Evolutionary conservation across 2,888 invertebrate species (phyloP), one percentile per base, ranked within the genome.

Genomic region (Lobophora halterata): DNA sequence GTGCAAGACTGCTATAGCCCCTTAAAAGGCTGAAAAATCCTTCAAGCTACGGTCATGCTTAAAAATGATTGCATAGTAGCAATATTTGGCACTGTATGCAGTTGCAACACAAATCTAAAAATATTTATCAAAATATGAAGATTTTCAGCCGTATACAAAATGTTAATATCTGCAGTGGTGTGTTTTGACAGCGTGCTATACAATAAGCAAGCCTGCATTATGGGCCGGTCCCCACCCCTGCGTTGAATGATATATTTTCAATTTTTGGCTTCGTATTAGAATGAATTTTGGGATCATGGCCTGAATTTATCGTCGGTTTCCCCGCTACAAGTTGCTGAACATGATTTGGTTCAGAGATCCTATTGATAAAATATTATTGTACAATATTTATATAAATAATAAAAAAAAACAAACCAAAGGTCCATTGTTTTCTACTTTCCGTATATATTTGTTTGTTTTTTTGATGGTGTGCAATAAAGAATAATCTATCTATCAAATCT

Each of bases 241-340:
- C 57, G 53, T 61, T 60, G 64, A 65, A 77, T 79, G 77, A 85
- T 85, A 82, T 80, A 82, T 83, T 80, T 83, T 81, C 81, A 82
- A 86, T 83, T 83, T 86, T 77, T 79, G 71, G 67, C 70, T 61
- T 71, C 60, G 71, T 65, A 70, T 72, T 71, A 67, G 69, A 66
- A 52, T 50, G 66, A 65, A 62, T 75, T 69, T 76, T 65, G 65
- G 70, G 71, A 71, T 55, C 68, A 71, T 67, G 69, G 63, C 65
- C 26, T 56, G 69, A 72, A 81, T 81, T 82, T 80, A 79, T 79
- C 41, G 52, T 53, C 45, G 43, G 32, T 43, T 23, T 24, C 40
- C 21, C 36, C 37, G 34, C 28, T 49, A 21, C 26, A 16, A 10
- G 13, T 32, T 26, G 25, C 17, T 20, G 20, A 24, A 35, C n/a